Base-by-base conservation (phyloP, 2,888 invertebrate species). In the Stomorhina lunata region DNA sequence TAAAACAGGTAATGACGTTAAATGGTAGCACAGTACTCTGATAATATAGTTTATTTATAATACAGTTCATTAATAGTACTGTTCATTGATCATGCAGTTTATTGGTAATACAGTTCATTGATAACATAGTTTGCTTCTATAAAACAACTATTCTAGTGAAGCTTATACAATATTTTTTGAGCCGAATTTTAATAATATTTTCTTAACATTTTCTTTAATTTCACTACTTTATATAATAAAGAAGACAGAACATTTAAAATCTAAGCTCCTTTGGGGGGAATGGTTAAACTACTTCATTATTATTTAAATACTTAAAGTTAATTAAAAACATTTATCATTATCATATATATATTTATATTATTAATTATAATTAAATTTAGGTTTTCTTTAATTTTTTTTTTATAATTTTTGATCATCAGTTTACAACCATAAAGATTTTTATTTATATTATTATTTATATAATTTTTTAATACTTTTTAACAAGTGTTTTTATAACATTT, bases 381-480 rank as follows among this genome's bases (percentile, higher is more conserved):
- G 20, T 45, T 57, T 40, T 10, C 29, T 27, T 34, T 48, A 55
- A 71, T 72, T 76, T 27, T 12, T 59, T 9, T 27, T 17, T 34
- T 81, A 55, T 37, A 4, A 86, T 89, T 87, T 88, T 88, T 89
- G 88, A 89, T 89, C 89, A 89, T 89, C 87, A 88, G 87, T 89
- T 87, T 89, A 89, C 88, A 89, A 89, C 88, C 88, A 89, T 87
- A 88, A 86, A 89, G 87, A 88, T 87, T 85, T 86, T 86, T 85
- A 84, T 81, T 79, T 85, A 83, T 69, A 83, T 48, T 78, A 12
- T 76, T 84, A 84, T 84, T 81, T 84, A 84, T 82, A 75, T 79
- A 48, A 77, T 68, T 73, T 79, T 71, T 80, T 55, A 59, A 69
- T 72, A 82, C 57, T 45, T 65, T 84, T 76, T 72, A 72, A 75